A percentile compares a stretch with the other conserved stretches of the same genome.
phyloP scores from a whole-genome alignment of 2,113 vertebrate species.

The Sterrhoptilus dennistouni region DNA sequence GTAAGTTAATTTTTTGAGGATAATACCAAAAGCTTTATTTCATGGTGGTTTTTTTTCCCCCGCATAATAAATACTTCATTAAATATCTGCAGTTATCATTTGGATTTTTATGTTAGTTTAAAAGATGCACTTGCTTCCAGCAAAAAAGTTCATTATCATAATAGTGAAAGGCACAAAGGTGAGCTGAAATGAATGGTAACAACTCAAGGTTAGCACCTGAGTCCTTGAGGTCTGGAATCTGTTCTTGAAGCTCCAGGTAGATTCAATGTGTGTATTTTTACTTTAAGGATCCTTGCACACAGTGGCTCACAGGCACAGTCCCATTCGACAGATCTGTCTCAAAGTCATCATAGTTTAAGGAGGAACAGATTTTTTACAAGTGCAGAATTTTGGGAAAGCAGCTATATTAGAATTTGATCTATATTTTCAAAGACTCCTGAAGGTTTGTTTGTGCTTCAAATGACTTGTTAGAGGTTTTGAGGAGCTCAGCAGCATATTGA shows the following conservation, averaged over 20 bases:
- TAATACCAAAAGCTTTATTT: background rate
- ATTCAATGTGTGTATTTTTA: background rate
- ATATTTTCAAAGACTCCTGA: background rate
- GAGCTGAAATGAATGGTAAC: background rate
- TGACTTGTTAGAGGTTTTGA: background rate
- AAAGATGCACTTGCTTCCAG: background rate
- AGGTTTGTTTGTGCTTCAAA: background rate
- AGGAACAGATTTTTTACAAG: background rate
- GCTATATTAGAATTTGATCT: background rate
- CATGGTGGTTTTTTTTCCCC: background rate
- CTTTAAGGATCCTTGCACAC: background rate
- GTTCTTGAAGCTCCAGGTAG: background rate
- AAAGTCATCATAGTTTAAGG: background rate
- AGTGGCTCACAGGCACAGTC: background rate
- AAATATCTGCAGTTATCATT: background rate
- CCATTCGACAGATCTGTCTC: background rate
- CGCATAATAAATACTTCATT: background rate
- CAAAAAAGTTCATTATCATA: background rate
- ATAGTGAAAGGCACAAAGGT: background rate
- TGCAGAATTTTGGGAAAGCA: background rate
- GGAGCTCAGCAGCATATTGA: slow-evolving; percentile 9
- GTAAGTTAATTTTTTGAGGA: background rate
- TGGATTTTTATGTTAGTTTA: background rate
- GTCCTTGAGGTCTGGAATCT: background rate
- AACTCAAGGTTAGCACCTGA: background rate